Percentiles rank a stretch among this genome's conserved stretches.
phyloP scores from a whole-genome alignment of 2,113 vertebrate genomes.

The Scalopus aquaticus region DNA sequence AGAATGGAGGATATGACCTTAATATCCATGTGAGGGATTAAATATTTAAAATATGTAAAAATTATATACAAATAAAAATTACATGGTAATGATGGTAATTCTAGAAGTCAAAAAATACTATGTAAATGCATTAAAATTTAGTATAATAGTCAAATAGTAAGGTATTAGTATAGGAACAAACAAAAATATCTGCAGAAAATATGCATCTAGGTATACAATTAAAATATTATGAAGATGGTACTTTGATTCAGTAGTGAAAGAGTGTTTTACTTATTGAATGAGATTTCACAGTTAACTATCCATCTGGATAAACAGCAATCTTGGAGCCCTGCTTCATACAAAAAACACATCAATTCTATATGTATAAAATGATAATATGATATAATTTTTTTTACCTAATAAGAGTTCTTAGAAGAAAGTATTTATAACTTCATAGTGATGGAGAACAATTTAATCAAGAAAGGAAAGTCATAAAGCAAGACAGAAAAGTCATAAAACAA shows the following conservation, averaged over 20 bases:
- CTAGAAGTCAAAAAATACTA: neutral
- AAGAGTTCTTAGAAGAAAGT: neutral
- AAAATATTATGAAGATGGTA: neutral
- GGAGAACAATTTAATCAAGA: neutral
- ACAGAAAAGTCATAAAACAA: neutral
- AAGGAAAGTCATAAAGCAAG: neutral
- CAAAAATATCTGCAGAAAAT: neutral
- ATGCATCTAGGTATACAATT: neutral
- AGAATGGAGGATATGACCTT: neutral
- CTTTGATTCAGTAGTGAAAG: neutral
- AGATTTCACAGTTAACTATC: neutral
- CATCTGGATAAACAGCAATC: neutral
- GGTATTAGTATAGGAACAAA: neutral
- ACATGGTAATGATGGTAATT: neutral
- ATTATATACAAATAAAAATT: neutral
- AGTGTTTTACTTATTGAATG: neutral
- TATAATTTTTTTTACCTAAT: neutral
- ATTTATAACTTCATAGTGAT: neutral
- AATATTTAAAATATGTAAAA: slow-evolving; percentile 22
- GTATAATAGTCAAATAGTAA: neutral
- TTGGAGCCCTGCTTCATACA: neutral
- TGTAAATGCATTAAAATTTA: neutral
- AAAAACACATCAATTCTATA: neutral
- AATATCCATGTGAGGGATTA: neutral
- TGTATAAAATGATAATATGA: neutral